Evolutionary conservation across 1,140 invertebrate genomes (phyloP), one percentile per base, ranked within the genome.

Genomic region (Aphidius ervi): DNA sequence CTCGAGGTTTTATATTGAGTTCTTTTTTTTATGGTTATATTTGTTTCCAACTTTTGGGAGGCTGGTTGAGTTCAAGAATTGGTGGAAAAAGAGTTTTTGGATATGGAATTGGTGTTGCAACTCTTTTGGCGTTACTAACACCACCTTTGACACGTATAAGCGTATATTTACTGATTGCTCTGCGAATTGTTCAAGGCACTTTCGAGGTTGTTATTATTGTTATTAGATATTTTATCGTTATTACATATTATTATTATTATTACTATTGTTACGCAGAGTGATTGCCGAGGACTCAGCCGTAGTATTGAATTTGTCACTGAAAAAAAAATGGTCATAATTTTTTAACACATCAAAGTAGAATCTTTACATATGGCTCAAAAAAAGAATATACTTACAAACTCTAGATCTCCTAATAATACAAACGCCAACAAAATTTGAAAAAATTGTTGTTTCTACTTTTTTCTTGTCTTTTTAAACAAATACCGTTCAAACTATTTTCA

Each of bases 21-120:
- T 91, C 92, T 0, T 95, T 95, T 79, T 96, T 95, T 75, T 91
- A 90, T 68, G 89, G 89, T 6, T 91, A 91, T 68, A 84, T 90
- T 41, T 74, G 87, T 40, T 90, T 88, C 0, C 89, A 90, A 73
- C 76, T 90, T 52, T 75, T 87, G 0, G 92, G 90, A 5, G 89
- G 89, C 23, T 90, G 85, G 82, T 73, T 91, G 20, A 86, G 85
- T 9, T 81, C 86, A 62, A 84, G 84, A 69, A 83, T 88, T 67
- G 88, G 88, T 67, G 90, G 87, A 3, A 86, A 86, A 65, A 75
- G 79, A 59, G 83, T 93, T 6, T 91, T 94, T 72, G 91, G 91
- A 43, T 77, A 86, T 66, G 92, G 93, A 31, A 88, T 97, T 41
- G 85, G 90, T 0, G 81, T 85, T 1, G 92, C 93, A 2, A 88